Base-by-base conservation (phyloP, 2,113 vertebrate genomes). In the Suricata suricatta region DNA sequence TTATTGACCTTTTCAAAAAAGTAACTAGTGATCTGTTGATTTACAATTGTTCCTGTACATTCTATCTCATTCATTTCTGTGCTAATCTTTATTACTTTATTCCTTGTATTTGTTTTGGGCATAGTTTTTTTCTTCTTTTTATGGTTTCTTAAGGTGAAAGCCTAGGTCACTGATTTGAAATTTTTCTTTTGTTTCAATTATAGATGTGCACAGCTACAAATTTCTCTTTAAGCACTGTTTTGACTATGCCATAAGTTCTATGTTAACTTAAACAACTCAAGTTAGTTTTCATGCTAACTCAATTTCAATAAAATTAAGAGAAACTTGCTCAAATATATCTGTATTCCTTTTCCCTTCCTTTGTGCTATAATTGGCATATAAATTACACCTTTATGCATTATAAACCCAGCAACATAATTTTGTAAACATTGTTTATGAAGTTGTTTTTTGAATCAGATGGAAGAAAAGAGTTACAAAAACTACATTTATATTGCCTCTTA, bases 181-280 rank as follows among this genome's bases (percentile, higher is more conserved):
- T 41, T 5, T 68, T 95, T 72, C 66, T 94, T 57, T 89, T 89
- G 47, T 72, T 84, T 96, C 74, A 84, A 69, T 76, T 82, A 86
- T 29, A 69, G 21, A 38, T 31, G 11, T 47, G 93, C 60, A 68
- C 3, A 79, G 21, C 16, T 25, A 31, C 79, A 69, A 52, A 84
- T 92, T 92, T 94, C 77, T 23, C 54, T 96, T 23, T 63, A 85
- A 88, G 52, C 44, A 57, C 15, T 54, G 21, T 31, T 38, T 92
- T 52, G 74, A 38, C 52, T 47, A 4, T 80, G 35, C 47, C 47
- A 16, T 72, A 94, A 74, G 66, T 81, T 89, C 33, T 23, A 57
- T 33, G 4, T 31, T 91, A 91, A 54, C 29, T 68, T 57, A 27
- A 92, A 57, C 64, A n/a, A 81, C 41, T 25, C 7, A 38, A 69